Base-by-base conservation (phyloP, 2,888 invertebrate species). In the Agrotis puta region DNA sequence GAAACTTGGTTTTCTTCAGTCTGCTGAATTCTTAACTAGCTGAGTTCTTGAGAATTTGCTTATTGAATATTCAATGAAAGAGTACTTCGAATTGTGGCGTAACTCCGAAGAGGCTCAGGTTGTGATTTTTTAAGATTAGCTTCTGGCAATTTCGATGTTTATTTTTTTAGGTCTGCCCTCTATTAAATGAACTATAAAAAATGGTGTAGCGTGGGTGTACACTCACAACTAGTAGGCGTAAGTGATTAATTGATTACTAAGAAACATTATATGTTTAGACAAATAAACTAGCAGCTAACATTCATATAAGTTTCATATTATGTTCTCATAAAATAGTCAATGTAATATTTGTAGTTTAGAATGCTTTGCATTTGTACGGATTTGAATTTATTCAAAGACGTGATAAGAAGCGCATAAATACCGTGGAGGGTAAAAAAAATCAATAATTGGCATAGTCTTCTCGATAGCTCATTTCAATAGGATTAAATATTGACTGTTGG, bases 1-100 rank as follows among this genome's bases (percentile, higher is more conserved):
- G 50, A 14, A 50, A 69, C 20, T 64, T 50, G 45, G 20, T 71
- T 45, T 59, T 45, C 20, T 64, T 64, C 18, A 33, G 53, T 71
- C 71, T 59, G 6, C 13, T 70, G 57, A 70, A 54, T 75, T 24
- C 2, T 58, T 27, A 77, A 77, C 33, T 24, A 70, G 53, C 2
- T 2, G n/a, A 59, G 14, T 74, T 54, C 18, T 54, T 58, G 61
- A 62, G 22, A 54, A 71, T 53, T 58, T 50, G n/a, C 53, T 47
- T 77, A 56, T 70, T 70, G 50, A 77, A 74, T 70, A 61, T 59
- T 74, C 24, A n/a, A 62, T 70, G 14, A 61, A 18, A 7, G 18
- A 43, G 18, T 50, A 50, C 33, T 70, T 56, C 16, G 39, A 58
- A 50, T 51, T 74, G 27, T 57, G 24, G 48, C 1, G n/a, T 14